Evolutionary conservation across 1,140 invertebrate species (phyloP), one percentile per base, ranked within the genome.

Genomic region (Megalopta genalis): DNA sequence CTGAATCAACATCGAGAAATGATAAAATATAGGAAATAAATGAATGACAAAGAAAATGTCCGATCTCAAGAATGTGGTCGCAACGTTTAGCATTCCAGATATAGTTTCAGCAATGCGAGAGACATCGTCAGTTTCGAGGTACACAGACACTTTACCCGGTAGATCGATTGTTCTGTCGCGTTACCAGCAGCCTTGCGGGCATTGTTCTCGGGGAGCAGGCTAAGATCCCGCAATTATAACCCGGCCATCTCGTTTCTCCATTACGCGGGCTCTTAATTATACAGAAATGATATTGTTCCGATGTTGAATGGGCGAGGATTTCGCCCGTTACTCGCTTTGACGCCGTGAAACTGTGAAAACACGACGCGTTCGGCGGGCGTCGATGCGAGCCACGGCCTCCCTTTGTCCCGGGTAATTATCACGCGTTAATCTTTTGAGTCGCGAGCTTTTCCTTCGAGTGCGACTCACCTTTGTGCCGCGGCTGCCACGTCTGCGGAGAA

Each of bases 261-360:
- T 57, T n/a, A n/a, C 54, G 21, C n/a, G 54, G 54, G 21, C 54
- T 57, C n/a, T 57, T 57, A 57, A 57, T 57, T 57, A 57, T n/a
- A 57, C 54, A 57, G n/a, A 57, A 57, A 57, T 57, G 7, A n/a
- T 57, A 57, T 57, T 57, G 54, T 57, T n/a, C 49, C 54, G n/a
- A 9, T n/a, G 54, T 6, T 57, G 54, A 57, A n/a, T 57, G 54
- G 54, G 2, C 49, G 16, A 21, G 18, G 49, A 21, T 18, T 52
- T 21, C 16, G 49, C 49, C 14, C 49, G 49, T 16, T 16, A 18
- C 49, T 21, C 16, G 16, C 49, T 52, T 52, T 52, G 49, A 52
- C 16, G 49, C 16, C 49, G 49, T 1, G 49, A 52, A 52, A 52
- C 3, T 18, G 49, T 57, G 54, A 57, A 57, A 57, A 46, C 54